Conservation (phyloP, 64 coral and sea anemone species). For the Stichodactyla mertensii region DNA sequence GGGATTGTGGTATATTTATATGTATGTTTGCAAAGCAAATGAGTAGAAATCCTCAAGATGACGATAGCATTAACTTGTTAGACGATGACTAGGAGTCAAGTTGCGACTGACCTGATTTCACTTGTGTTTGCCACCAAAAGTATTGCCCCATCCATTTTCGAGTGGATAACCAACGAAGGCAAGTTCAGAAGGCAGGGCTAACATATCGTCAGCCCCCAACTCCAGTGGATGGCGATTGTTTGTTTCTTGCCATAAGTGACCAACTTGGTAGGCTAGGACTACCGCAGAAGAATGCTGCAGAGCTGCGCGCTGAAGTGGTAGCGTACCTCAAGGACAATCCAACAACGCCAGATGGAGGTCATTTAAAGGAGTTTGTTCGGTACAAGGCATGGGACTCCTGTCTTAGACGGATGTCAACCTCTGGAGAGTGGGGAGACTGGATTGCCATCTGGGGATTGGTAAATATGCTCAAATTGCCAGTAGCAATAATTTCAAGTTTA, state of each 20-base stretch:
- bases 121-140: no score
- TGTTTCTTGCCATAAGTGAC: slow-evolving; percentile 21
- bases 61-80: no score
- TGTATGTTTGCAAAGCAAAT: no score
- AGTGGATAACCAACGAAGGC: neutral
- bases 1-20: no score
- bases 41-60: no score
- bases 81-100: no score
- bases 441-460: slow-evolving; percentile 19
- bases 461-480: slow-evolving; percentile 18
- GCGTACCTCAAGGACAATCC: neutral
- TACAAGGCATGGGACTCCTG: slow-evolving; percentile 3
- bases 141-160: no score
- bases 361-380: slow-evolving; percentile 22
- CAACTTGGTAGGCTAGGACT: neutral
- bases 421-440: slow-evolving; percentile 28
- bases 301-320: slow-evolving; percentile 5
- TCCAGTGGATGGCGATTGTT: neutral
- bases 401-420: slow-evolving; percentile 9
- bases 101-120: no score
- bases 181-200: neutral
- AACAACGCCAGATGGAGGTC: neutral
- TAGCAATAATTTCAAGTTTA: neutral
- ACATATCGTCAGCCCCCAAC: slow-evolving; percentile 7
- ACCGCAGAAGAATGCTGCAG: neutral